These are phyloP conservation scores for Peromyscus melanophrys DNA, from an alignment of 2,797 vertebrate species.

Conservation along the genomic window DNA sequence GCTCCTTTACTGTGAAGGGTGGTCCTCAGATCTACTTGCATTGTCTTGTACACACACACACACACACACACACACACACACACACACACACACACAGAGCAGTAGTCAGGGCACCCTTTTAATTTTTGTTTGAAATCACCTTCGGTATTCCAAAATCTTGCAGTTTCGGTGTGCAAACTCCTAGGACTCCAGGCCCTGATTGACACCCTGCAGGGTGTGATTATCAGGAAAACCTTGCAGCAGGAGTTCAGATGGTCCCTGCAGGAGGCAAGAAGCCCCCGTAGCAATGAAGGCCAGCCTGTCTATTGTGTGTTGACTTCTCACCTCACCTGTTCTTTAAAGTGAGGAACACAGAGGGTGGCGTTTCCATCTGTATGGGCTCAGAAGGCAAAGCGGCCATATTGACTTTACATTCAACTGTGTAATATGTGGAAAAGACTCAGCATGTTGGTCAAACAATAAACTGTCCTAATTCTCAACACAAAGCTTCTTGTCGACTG, in stretches of 20 bases:
- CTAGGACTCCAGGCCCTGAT: slow-evolving; percentile 31
- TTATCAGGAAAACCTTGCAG: background rate
- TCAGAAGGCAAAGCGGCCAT: slow-evolving; percentile 78
- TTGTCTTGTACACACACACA: background rate
- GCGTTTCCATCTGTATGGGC: slow-evolving; percentile 68
- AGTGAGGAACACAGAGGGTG: slow-evolving; percentile 64
- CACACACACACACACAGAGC: no score
- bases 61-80: no score
- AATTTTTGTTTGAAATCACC: slow-evolving; percentile 50
- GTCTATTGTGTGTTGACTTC: background rate
- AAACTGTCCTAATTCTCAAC: slow-evolving; percentile 85
- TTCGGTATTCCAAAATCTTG: slow-evolving; percentile 45
- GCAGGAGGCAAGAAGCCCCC: background rate
- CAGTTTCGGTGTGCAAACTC: background rate
- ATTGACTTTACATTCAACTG: slow-evolving; percentile 82
- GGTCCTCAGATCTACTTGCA: slow-evolving; percentile 1
- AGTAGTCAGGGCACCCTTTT: slow-evolving; percentile 19
- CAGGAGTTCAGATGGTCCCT: background rate
- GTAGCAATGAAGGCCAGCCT: background rate
- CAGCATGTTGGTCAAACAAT: slow-evolving; percentile 87
- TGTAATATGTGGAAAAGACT: slow-evolving; percentile 85
- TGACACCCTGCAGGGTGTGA: background rate
- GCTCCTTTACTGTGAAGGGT: background rate
- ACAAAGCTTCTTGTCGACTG: slow-evolving; percentile 57
- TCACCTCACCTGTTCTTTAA: background rate